phyloP scores from a whole-genome alignment of 1,140 invertebrate genomes.

The Phymastichus coffea region DNA sequence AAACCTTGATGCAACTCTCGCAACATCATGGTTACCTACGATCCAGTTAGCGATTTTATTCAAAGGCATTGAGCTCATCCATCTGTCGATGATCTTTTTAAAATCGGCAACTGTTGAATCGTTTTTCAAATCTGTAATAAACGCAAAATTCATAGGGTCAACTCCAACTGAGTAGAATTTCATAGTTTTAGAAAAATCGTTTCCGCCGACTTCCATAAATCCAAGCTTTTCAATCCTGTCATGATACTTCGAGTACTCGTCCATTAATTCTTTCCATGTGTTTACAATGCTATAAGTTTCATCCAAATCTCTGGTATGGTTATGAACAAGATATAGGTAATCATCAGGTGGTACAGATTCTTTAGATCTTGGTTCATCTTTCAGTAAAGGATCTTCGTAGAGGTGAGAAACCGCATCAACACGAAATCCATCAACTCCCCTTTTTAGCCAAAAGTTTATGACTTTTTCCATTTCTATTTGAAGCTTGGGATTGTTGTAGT shows the following conservation, averaged over 20 bases:
- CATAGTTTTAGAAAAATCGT: slow-evolving; percentile 68
- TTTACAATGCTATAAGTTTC: slow-evolving; percentile 52
- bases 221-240: slow-evolving; percentile 73
- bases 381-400: slow-evolving; percentile 60
- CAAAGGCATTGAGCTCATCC: slow-evolving; percentile 54
- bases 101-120: slow-evolving; percentile 53
- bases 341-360: slow-evolving; percentile 54
- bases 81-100: slow-evolving; percentile 48
- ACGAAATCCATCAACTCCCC: slow-evolving; percentile 71
- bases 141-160: slow-evolving; percentile 63
- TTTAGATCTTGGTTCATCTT: slow-evolving; percentile 59
- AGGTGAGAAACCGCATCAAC: slow-evolving; percentile 63
- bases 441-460: slow-evolving; percentile 65
- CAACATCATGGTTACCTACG: slow-evolving; percentile 66
- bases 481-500: slow-evolving; percentile 63
- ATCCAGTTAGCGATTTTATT: slow-evolving; percentile 55
- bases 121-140: slow-evolving; percentile 48
- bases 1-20: slow-evolving; percentile 62
- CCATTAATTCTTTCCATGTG: background rate
- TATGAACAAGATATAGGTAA: slow-evolving; percentile 62
- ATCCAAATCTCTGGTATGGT: slow-evolving; percentile 63
- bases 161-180: slow-evolving; percentile 60
- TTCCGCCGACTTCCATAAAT: slow-evolving; percentile 67
- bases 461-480: slow-evolving; percentile 61
- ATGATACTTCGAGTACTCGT: slow-evolving; percentile 58